A percentile compares a stretch with the other conserved stretches of the same genome.
These are phyloP conservation scores for Poicephalus meyeri DNA, from an alignment of 2,113 vertebrate species.

Conservation along the genomic window DNA sequence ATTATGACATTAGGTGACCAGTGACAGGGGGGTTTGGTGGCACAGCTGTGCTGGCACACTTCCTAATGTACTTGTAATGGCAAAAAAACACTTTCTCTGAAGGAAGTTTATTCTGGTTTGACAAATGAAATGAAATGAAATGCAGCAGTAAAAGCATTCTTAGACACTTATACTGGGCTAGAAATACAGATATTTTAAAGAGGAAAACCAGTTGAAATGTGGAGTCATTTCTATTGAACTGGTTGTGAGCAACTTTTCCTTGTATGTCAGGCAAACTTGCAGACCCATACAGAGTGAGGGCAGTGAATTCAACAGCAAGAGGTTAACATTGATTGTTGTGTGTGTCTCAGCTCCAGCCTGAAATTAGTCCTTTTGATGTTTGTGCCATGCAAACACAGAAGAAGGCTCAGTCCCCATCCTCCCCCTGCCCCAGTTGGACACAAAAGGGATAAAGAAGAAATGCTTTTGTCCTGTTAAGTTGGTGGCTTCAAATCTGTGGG, in stretches of 20 bases:
- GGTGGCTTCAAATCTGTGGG: neutral
- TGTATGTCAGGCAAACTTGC: neutral
- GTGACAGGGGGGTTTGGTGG: conserved; percentile 25
- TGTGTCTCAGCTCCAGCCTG: neutral
- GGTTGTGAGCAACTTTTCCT: neutral
- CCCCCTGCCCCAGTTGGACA: neutral
- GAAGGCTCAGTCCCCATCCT: neutral
- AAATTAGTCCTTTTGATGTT: neutral
- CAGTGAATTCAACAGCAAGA: neutral
- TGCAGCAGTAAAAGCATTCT: conserved; percentile 7
- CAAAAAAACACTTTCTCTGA: neutral
- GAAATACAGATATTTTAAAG: neutral
- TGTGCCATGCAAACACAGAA: neutral
- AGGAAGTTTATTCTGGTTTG: conserved; percentile 37
- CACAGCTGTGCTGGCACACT: conserved; percentile 31
- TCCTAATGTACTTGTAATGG: conserved; percentile 35
- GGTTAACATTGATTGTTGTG: neutral
- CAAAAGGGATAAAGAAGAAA: neutral
- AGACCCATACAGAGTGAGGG: neutral
- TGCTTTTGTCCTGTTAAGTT: neutral
- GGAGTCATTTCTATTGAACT: neutral
- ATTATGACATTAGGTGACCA: too few species aligned
- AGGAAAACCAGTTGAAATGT: neutral
- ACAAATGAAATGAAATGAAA: conserved; percentile 40
- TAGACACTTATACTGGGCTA: neutral